Evolutionary conservation across 2,113 vertebrate genomes (phyloP).

Genomic region (Natator depressus): DNA sequence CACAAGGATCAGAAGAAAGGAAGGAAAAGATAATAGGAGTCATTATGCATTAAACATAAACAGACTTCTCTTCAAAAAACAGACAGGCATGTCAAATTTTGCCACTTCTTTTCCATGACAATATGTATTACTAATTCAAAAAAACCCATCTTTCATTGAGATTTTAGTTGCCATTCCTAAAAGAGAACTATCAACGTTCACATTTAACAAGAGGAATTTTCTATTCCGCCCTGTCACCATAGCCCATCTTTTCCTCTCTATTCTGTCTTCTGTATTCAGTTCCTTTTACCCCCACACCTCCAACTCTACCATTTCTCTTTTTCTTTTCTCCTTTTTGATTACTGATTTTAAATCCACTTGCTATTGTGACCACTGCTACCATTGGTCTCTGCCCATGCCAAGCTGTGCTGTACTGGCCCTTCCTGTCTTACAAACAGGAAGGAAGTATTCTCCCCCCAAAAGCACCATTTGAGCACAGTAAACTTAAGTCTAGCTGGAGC

Average conservation of each 20-base stretch:
- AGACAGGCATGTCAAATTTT: accelerated
- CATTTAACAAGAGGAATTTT: neutral
- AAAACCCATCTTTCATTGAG: neutral
- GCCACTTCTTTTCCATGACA: neutral
- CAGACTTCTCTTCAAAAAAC: neutral
- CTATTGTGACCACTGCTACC: neutral
- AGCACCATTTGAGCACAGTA: neutral
- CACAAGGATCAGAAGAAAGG: neutral
- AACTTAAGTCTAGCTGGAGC: neutral
- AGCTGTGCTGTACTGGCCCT: neutral
- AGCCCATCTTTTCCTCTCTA: neutral
- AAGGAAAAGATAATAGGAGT: neutral
- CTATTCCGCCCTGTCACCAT: neutral
- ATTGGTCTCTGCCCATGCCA: neutral
- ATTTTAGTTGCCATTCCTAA: neutral
- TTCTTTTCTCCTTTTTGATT: neutral
- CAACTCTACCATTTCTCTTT: neutral
- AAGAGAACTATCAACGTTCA: neutral
- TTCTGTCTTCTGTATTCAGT: neutral
- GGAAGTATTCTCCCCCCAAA: neutral
- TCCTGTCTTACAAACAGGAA: neutral
- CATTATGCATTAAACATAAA: neutral
- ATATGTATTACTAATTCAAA: neutral
- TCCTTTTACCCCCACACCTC: neutral
- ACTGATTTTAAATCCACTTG: neutral